phyloP scores from a whole-genome alignment of 2,797 vertebrate species.

The Iguana delicatissima region DNA sequence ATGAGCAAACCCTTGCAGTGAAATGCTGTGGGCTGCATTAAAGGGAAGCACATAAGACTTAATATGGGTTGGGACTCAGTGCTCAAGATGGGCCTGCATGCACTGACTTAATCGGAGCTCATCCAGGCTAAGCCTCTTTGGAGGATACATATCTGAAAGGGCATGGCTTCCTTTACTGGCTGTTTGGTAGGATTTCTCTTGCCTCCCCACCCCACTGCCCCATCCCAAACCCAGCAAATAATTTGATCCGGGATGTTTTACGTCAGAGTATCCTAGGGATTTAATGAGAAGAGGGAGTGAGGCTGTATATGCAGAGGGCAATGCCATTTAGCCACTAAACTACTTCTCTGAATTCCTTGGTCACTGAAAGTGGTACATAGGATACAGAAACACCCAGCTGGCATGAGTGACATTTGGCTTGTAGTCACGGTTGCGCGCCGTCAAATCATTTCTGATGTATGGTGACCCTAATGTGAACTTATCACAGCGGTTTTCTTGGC shows the following conservation, averaged over 20 bases:
- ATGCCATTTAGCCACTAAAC: constrained; percentile 33
- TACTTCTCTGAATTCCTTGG: constrained; percentile 20
- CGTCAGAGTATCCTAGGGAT: background rate
- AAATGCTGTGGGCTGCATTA: constrained; percentile 51
- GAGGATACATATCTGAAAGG: constrained; percentile 49
- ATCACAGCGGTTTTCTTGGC: no score
- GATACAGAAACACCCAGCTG: background rate
- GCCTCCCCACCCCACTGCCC: background rate
- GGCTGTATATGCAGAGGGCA: constrained; percentile 19
- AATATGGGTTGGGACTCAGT: constrained; percentile 36
- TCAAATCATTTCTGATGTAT: background rate
- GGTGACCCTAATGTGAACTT: no score
- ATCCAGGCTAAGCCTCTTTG: constrained; percentile 46
- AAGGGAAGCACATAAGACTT: constrained; percentile 40
- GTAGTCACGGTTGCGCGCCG: background rate
- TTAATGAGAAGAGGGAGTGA: constrained; percentile 49
- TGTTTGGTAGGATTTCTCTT: constrained; percentile 12
- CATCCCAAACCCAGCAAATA: background rate
- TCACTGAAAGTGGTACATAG: constrained; percentile 7
- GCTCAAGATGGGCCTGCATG: background rate
- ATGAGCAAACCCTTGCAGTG: constrained; percentile 44
- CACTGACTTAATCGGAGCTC: constrained; percentile 63
- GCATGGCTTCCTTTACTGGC: constrained; percentile 2
- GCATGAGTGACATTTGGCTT: background rate
- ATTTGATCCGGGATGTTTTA: constrained; percentile 36